These are phyloP conservation scores for Sipha flava DNA, from an alignment of 1,140 invertebrate species.

Conservation along the genomic window DNA sequence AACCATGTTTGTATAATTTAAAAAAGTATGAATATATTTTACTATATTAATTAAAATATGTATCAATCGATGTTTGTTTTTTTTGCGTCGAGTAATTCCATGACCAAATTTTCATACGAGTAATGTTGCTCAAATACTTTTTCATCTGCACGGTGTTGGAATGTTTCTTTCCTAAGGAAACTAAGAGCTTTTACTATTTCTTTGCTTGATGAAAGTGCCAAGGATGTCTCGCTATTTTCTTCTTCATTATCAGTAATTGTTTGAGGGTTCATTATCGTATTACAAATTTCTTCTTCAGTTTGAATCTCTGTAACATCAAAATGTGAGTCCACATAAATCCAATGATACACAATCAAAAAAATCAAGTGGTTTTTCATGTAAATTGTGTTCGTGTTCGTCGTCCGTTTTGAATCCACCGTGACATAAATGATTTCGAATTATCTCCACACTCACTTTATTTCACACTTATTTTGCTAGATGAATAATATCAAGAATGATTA, in stretches of 20 bases:
- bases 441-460: background rate
- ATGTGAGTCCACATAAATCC: background rate
- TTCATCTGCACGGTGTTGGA: background rate
- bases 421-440: background rate
- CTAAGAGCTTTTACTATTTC: background rate
- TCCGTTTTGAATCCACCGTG: background rate
- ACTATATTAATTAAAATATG: too few relatives aligned
- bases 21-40: too few relatives aligned
- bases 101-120: too few relatives aligned
- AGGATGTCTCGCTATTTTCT: background rate
- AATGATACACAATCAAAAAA: background rate
- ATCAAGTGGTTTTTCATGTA: background rate
- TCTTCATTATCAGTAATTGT: background rate
- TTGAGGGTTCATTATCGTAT: background rate
- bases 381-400: background rate
- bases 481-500: slow-evolving; percentile 23
- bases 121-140: too few relatives aligned
- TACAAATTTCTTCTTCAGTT: background rate
- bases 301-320: background rate
- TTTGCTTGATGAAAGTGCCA: background rate
- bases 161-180: background rate
- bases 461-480: background rate
- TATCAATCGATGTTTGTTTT: too few relatives aligned
- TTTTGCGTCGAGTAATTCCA: too few relatives aligned
- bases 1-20: too few relatives aligned